A percentile compares a stretch with the other conserved stretches of the same genome.
These are phyloP conservation scores for Cotesia vestalis DNA, from an alignment of 1,140 invertebrate species.

Conservation along the genomic window DNA sequence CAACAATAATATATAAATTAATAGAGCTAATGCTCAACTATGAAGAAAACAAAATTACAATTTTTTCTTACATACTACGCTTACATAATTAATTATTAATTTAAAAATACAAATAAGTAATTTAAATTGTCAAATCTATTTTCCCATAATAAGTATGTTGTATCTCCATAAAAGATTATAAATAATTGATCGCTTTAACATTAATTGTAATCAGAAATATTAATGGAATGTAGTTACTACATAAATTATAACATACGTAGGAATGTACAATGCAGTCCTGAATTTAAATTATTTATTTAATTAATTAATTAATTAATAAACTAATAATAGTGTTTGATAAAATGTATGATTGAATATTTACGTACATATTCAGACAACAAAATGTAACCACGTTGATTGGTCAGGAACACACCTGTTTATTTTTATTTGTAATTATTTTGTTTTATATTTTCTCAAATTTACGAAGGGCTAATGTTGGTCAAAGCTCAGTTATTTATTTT, in stretches of 20 bases:
- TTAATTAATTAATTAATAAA: constrained; percentile 27
- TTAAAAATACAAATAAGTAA: too few relatives aligned
- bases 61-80: too few relatives aligned
- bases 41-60: too few relatives aligned
- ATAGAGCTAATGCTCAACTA: too few relatives aligned
- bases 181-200: constrained; percentile 14
- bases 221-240: constrained; percentile 57
- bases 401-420: constrained; percentile 59
- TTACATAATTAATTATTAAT: not conserved
- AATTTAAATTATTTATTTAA: constrained; percentile 45
- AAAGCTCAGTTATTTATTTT: constrained; percentile 15
- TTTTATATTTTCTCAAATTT: constrained; percentile 29
- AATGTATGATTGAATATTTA: not conserved
- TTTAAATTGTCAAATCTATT: too few relatives aligned
- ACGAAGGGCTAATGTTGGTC: constrained; percentile 6
- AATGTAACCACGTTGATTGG: constrained; percentile 63
- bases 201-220: constrained; percentile 50
- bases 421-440: constrained; percentile 43
- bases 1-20: too few relatives aligned
- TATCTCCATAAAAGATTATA: not conserved
- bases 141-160: constrained; percentile 1
- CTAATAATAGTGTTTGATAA: too few relatives aligned
- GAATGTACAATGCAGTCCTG: constrained; percentile 59
- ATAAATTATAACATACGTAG: constrained; percentile 53
- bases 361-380: constrained; percentile 42